These are phyloP conservation scores for Dynastes grantii DNA, from an alignment of 2,888 invertebrate genomes.

Conservation along the genomic window DNA sequence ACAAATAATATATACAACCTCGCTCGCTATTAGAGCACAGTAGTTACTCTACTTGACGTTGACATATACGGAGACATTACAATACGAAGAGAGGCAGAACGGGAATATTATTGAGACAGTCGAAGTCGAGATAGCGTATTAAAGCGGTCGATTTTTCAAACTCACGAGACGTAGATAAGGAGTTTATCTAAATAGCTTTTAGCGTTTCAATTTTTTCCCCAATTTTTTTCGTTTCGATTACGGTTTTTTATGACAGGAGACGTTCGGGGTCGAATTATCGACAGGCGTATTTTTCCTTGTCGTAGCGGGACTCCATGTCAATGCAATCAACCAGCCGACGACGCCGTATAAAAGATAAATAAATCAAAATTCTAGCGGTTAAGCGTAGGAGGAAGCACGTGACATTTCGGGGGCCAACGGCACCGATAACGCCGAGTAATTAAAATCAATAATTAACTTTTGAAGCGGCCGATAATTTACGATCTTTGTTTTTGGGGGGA, in stretches of 20 bases:
- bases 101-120: conserved; percentile 30
- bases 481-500: neutral
- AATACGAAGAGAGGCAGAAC: neutral
- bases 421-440: conserved; percentile 18
- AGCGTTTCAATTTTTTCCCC: conserved; percentile 36
- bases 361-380: conserved; percentile 34
- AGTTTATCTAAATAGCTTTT: conserved; percentile 47
- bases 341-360: conserved; percentile 38
- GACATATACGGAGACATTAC: conserved; percentile 17
- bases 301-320: neutral
- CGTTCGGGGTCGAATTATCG: conserved; percentile 26
- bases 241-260: conserved; percentile 2
- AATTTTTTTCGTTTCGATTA: too few relatives aligned
- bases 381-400: neutral
- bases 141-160: conserved; percentile 45
- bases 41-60: conserved; percentile 39
- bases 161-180: conserved; percentile 39
- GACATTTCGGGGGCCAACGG: conserved; percentile 22
- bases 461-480: conserved; percentile 16
- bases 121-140: conserved; percentile 33
- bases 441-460: conserved; percentile 34
- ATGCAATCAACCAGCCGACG: neutral
- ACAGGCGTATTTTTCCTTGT: conserved; percentile 10
- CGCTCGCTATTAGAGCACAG: neutral
- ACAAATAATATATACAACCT: neutral